Evolutionary conservation across 2,888 invertebrate species (phyloP), one percentile per base, ranked within the genome.

Genomic region (Cylloceria caligata): DNA sequence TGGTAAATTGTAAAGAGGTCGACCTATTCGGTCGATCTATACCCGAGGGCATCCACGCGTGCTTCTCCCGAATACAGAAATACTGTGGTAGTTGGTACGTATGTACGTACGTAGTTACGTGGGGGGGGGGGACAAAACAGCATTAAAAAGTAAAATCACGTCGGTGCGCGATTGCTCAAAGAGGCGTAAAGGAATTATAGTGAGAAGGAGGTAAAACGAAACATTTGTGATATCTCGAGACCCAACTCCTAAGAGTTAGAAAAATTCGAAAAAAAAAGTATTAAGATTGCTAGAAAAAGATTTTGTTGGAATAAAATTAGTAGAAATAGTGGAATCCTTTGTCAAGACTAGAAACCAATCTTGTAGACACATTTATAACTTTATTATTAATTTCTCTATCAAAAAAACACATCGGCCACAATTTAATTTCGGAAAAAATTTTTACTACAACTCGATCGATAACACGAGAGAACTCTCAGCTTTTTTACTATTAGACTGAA

Each of bases 21-120:
- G 81, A 52, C 73, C 81, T 77, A 81, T 81, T 73, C 73, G 81
- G 62, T 81, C 77, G 73, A 81, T 81, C 81, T 73, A 77, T 81
- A 69, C 77, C 81, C 81, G 60, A 77, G 47, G 77, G 81, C 80
- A 67, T 57, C 80, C 80, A 67, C 71, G 71, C 76, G 80, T 71
- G 75, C 67, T 67, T 81, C 76, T 67, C 80, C 75, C 76, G 67
- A 81, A 76, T 71, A 39, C 60, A 45, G 24, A 65, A 67, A 75
- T 9, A 42, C 49, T 19, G 19, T 16, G 30, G 69, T 30, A 60
- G 16, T 76, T 55, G 39, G 13, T 72, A 34, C 62, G 27, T 52
- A 21, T 9, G 57, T 55, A 55, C 27, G 24, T 49, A 64, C 27
- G 16, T 30, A 9, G 42, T n/a, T n/a, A n/a, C n/a, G n/a, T n/a